These are phyloP conservation scores for Bufo bufo DNA, from an alignment of 2,113 vertebrate genomes.

Conservation along the genomic window DNA sequence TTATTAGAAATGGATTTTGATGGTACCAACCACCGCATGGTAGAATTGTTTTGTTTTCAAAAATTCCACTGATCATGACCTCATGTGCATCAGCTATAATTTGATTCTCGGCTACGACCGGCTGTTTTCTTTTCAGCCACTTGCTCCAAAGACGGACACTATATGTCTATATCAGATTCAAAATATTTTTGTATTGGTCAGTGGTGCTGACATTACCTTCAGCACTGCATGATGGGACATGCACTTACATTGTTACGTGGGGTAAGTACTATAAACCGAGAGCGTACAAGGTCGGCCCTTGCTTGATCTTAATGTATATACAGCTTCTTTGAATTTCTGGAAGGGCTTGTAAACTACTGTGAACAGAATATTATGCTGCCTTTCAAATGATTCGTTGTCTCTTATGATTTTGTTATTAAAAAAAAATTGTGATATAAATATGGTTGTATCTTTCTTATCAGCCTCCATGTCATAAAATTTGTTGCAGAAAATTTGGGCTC, in stretches of 20 bases:
- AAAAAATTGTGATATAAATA: conserved; percentile 42
- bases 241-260: neutral
- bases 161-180: conserved; percentile 6
- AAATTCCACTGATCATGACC: neutral
- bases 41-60: neutral
- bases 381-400: conserved; percentile 30
- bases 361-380: conserved; percentile 33
- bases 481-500: conserved; percentile 25
- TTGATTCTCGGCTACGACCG: neutral
- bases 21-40: neutral
- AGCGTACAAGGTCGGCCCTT: neutral
- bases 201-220: conserved; percentile 14
- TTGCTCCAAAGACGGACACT: conserved; percentile 42
- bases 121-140: neutral
- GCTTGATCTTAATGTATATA: conserved; percentile 6
- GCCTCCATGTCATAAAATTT: conserved; percentile 42
- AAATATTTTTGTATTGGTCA: conserved; percentile 40
- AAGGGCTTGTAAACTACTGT: conserved; percentile 45
- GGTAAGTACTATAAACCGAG: neutral
- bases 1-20: neutral
- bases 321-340: neutral
- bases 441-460: conserved; percentile 37
- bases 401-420: conserved; percentile 26
- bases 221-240: neutral
- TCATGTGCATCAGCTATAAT: neutral